Conservation (phyloP, 1,140 invertebrate species). For the Charaxes varanes region DNA sequence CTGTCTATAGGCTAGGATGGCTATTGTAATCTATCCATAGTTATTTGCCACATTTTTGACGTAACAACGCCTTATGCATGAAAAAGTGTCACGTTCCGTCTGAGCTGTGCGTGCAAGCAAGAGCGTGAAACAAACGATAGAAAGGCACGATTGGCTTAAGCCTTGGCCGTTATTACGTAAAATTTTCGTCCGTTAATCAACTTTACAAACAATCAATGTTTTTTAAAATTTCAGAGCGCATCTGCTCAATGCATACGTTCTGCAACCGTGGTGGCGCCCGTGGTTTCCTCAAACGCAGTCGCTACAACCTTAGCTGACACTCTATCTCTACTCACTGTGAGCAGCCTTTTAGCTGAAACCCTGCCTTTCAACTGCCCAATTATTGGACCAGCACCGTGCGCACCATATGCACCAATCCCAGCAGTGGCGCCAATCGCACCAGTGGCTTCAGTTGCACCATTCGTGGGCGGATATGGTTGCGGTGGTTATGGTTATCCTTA, state of each 20-base stretch:
- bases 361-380: conserved; percentile 30
- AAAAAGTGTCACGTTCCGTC: no score
- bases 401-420: background rate
- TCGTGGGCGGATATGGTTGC: conserved; percentile 7
- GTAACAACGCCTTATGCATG: no score
- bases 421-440: conserved; percentile 4
- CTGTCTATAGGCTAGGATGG: no score
- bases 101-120: no score
- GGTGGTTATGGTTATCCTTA: conserved; percentile 24
- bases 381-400: background rate
- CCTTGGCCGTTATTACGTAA: no score
- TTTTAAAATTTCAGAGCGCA: conserved; percentile 15
- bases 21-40: no score
- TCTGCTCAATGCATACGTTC: conserved; percentile 21
- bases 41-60: no score
- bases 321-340: conserved; percentile 49
- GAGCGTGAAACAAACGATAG: no score
- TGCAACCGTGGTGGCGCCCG: conserved; percentile 4
- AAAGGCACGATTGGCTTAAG: no score
- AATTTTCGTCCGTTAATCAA: no score
- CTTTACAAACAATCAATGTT: no score
- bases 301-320: conserved; percentile 49
- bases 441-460: conserved; percentile 14
- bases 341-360: conserved; percentile 43
- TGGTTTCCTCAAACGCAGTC: conserved; percentile 18